Base-by-base conservation (phyloP, 2,797 vertebrate species). In the Danio albolineatus region DNA sequence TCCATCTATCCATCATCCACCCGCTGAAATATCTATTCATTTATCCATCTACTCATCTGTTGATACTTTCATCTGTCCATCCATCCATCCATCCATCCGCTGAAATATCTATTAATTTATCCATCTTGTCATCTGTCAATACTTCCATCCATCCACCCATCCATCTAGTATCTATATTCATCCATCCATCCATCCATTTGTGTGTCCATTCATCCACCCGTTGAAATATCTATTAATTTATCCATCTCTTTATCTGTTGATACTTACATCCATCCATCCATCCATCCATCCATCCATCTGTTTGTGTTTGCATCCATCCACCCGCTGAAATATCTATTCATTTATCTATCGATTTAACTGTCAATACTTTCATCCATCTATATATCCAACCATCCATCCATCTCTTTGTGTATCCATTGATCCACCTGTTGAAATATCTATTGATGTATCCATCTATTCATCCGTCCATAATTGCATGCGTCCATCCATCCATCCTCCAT, bases 71-170 rank as follows among this genome's bases (percentile, higher is more conserved):
- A 8, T 17, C 7, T 2, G 1, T 54, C 0, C 9, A 53, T 8
- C n/a, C 0, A 10, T 54, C n/a, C 0, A 2, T 19, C 2, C 1
- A 5, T 28, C 1, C 1, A 2, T 57, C 2, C 28, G 0, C 17
- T 7, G 8, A 4, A 17, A 0, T 53, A 10, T 44, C 4, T 0
- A 17, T n/a, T 49, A n/a, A 2, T 53, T 7, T 49, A 6, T 51
- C 2, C n/a, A 7, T 16, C 14, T 5, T 14, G 1, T 10, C 10
- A 12, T 46, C 44, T 10, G 51, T 51, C 16, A n/a, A 3, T 51
- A 0, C 7, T 0, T 16, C 6, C 0, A 13, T 49, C 6, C 16
- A 2, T 56, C 17, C 10, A 10, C 56, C 53, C 6, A 21, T 21
- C 4, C 10, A 6, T 56, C 4, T n/a, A n/a, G n/a, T n/a, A n/a